Conservation (phyloP, 2,888 invertebrate species). For the Aethes cnicana region DNA sequence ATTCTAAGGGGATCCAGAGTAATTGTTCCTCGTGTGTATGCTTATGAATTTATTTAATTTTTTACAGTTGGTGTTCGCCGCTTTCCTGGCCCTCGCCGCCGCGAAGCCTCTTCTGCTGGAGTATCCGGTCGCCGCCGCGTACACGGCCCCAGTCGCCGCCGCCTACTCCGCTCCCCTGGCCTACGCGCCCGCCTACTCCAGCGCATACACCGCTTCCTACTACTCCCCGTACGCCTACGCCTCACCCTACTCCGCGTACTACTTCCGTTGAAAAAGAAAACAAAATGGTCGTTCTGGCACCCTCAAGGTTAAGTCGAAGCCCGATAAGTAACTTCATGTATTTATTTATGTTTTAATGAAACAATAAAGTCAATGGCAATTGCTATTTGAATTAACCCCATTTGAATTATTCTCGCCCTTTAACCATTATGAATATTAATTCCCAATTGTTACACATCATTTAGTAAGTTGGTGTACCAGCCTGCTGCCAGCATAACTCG, state of each 20-base stretch:
- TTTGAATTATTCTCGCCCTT: conserved; percentile 14
- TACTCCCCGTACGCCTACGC: conserved; percentile 51
- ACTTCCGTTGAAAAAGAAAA: conserved; percentile 51
- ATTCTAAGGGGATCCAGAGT: too few relatives aligned
- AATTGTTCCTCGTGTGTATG: too few relatives aligned
- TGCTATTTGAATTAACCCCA: conserved; percentile 7
- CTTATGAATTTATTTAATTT: too few relatives aligned
- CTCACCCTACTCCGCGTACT: conserved; percentile 49
- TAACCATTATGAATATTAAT: conserved; percentile 11
- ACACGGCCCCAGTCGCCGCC: conserved; percentile 71
- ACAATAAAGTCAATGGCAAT: conserved; percentile 26
- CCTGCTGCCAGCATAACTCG: too few relatives aligned
- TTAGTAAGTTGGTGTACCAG: conserved; percentile 34
- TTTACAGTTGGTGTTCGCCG: conserved; percentile 69
- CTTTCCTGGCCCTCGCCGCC: conserved; percentile 77
- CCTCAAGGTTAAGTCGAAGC: conserved; percentile 5
- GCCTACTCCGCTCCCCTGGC: conserved; percentile 75
- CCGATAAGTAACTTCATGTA: conserved; percentile 12
- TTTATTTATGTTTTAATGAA: conserved; percentile 19
- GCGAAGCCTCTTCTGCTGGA: conserved; percentile 73
- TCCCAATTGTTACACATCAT: conserved; percentile 26
- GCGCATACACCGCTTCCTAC: conserved; percentile 34
- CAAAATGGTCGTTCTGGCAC: conserved; percentile 9
- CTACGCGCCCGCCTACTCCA: conserved; percentile 48
- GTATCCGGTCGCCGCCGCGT: conserved; percentile 63